Base-by-base conservation (phyloP, 2,888 invertebrate species). In the Mythimna loreyi region DNA sequence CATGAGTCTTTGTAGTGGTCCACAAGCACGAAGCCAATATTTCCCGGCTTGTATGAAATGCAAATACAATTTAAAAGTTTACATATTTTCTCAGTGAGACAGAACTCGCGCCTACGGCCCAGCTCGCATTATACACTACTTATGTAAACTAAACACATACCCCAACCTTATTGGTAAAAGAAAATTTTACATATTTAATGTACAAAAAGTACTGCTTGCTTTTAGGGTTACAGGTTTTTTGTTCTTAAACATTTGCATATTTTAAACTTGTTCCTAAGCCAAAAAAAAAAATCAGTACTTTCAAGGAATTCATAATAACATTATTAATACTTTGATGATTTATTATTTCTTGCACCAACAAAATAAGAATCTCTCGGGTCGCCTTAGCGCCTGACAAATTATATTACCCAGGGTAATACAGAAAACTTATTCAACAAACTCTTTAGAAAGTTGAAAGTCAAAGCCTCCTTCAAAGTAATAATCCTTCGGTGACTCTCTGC, bases 51-150 rank as follows among this genome's bases (percentile, higher is more conserved):
- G 91, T 92, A 94, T 94, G 92, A 93, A 93, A 94, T 92, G 93
- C 94, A 96, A 95, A 95, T 95, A 96, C 92, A 94, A 95, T 95
- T 95, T 94, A 90, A 93, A 94, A 95, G 93, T 94, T 94, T 93
- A 92, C 94, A 94, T 94, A 93, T 94, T 94, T 93, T 91, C 92
- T 88, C 87, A 86, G 90, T 86, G 90, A 88, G 89, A 91, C 91
- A 89, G 88, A 90, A 90, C 89, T 90, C 87, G 88, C 92, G 93
- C 94, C 94, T 93, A 93, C 89, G 86, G 85, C 83, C 67, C 72
- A 57, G 69, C 57, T 78, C 40, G 73, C 72, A 83, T 86, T 83
- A 80, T 83, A 74, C 74, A 62, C 75, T 65, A 75, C 67, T 83
- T 82, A 70, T 76, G 74, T 72, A 74, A 78, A 76, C 73, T 75